Evolutionary conservation across 35 echinoderm and acorn worm genomes (phyloP).

Genomic region (Eucidaris tribuloides): DNA sequence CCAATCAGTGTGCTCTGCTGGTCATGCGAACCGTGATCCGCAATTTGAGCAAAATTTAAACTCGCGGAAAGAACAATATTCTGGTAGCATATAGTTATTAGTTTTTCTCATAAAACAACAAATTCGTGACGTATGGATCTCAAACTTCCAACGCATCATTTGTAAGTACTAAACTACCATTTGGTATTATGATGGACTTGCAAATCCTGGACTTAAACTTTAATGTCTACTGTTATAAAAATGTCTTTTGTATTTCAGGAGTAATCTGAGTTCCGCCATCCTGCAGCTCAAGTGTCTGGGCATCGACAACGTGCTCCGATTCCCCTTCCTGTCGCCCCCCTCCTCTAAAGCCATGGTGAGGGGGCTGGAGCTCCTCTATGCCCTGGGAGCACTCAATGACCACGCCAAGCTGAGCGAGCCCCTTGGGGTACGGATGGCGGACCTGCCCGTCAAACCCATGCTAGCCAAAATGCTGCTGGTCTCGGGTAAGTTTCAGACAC

Average conservation of each 20-base stretch:
- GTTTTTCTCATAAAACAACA: too few relatives aligned
- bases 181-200: too few relatives aligned
- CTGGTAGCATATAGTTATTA: too few relatives aligned
- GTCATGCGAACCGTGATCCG: too few relatives aligned
- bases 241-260: constrained; percentile 35
- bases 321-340: constrained; percentile 89
- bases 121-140: too few relatives aligned
- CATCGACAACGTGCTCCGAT: constrained; percentile 93
- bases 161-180: too few relatives aligned
- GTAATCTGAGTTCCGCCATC: constrained; percentile 78
- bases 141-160: too few relatives aligned
- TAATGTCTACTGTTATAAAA: too few relatives aligned
- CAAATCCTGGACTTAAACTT: too few relatives aligned
- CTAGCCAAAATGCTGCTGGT: constrained; percentile 89
- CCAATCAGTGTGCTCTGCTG: too few relatives aligned
- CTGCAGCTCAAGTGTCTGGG: constrained; percentile 94
- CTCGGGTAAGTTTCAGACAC: constrained; percentile 76
- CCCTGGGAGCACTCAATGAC: constrained; percentile 84
- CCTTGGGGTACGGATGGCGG: constrained; percentile 86
- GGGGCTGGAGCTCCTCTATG: constrained; percentile 93
- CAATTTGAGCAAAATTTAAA: too few relatives aligned
- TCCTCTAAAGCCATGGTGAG: constrained; percentile 94
- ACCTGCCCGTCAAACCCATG: constrained; percentile 91
- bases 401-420: constrained; percentile 82
- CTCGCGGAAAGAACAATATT: too few relatives aligned